phyloP scores from a whole-genome alignment of 1,140 invertebrate genomes.

The Ceratoteleas bidentatus region DNA sequence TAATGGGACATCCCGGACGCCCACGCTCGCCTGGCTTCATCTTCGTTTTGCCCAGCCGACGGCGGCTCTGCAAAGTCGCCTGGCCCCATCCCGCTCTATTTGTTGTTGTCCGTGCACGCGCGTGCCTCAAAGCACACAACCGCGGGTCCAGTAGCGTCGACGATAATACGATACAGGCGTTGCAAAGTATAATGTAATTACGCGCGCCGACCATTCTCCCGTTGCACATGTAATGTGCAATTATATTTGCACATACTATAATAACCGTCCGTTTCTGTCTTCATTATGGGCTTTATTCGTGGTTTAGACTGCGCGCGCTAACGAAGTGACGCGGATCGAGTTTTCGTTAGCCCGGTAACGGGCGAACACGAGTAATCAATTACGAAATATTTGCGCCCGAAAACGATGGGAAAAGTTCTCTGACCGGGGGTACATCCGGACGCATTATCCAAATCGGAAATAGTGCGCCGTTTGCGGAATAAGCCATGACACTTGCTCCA shows the following conservation, averaged over 20 bases:
- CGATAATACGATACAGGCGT: conserved; percentile 57
- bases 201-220: conserved; percentile 51
- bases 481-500: not conserved
- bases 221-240: conserved; percentile 61
- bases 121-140: conserved; percentile 27
- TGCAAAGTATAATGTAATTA: conserved; percentile 66
- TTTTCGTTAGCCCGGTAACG: conserved; percentile 55
- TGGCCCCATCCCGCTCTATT: conserved; percentile 14
- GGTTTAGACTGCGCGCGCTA: conserved; percentile 46
- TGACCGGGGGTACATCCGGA: not conserved
- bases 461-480: not conserved
- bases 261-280: conserved; percentile 64
- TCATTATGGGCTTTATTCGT: conserved; percentile 61
- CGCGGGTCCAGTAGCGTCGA: conserved; percentile 28
- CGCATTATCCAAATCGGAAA: conserved; percentile 17
- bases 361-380: conserved; percentile 46
- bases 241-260: conserved; percentile 63
- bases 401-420: conserved; percentile 29
- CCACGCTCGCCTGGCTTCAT: not conserved
- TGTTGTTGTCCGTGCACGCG: conserved; percentile 14
- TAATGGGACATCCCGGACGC: too few species aligned
- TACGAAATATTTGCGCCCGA: conserved; percentile 51
- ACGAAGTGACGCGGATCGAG: conserved; percentile 60
- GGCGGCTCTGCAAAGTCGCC: conserved; percentile 11
- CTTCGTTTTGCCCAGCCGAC: conserved; percentile 19